Evolutionary conservation across 2,888 invertebrate genomes (phyloP).

Genomic region (Pristionchus entomophagus): DNA sequence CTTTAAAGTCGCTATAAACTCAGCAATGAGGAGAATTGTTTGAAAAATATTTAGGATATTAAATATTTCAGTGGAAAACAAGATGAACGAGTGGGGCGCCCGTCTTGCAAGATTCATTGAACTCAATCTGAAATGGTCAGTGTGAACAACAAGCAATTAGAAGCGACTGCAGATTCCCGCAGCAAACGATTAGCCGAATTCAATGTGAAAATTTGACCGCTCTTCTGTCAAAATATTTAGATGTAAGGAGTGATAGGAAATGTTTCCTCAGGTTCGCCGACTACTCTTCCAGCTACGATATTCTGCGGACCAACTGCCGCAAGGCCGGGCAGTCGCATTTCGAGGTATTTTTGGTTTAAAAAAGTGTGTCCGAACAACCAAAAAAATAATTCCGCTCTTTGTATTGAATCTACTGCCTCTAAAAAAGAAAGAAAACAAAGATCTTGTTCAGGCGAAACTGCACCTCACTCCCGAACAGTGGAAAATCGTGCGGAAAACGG

Average conservation of each 20-base stretch:
- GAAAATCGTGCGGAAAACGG: slow-evolving; percentile 64
- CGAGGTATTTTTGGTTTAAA: background rate
- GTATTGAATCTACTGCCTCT: too few species aligned
- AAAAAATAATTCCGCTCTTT: too few species aligned
- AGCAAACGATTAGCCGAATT: slow-evolving; percentile 15
- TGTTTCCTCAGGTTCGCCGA: slow-evolving; percentile 47
- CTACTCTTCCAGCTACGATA: slow-evolving; percentile 43
- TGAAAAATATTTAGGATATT: background rate
- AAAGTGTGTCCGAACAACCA: too few species aligned
- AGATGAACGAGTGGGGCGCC: slow-evolving; percentile 46
- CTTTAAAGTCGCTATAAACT: too few species aligned
- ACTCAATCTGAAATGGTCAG: background rate
- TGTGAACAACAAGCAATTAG: background rate
- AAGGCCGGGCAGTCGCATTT: slow-evolving; percentile 47
- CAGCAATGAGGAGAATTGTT: too few species aligned
- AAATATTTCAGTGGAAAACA: slow-evolving; percentile 2
- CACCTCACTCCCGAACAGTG: slow-evolving; percentile 68
- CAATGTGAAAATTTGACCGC: slow-evolving; percentile 19
- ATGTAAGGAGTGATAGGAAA: background rate
- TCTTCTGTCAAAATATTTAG: too few species aligned
- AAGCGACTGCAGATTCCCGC: too few species aligned
- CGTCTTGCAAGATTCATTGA: slow-evolving; percentile 56
- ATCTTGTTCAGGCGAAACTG: slow-evolving; percentile 57
- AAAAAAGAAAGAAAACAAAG: too few species aligned
- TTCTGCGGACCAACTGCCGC: slow-evolving; percentile 50